Percentiles rank a stretch among this genome's conserved stretches.
Evolutionary conservation across 2,888 invertebrate genomes (phyloP).

Genomic region (Xestoiulus laeticollis): DNA sequence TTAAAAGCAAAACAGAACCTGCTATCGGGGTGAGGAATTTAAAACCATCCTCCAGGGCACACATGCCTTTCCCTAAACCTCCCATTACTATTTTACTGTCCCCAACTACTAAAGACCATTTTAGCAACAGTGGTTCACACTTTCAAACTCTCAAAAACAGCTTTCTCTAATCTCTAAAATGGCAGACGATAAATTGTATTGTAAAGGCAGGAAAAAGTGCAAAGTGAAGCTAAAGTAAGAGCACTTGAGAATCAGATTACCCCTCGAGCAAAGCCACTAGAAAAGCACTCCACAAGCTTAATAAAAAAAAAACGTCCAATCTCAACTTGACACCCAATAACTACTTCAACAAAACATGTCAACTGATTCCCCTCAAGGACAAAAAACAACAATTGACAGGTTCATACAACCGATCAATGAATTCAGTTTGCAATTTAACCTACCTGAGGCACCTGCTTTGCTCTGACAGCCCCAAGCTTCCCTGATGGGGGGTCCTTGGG

Average conservation of each 20-base stretch:
- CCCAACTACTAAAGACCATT: not conserved
- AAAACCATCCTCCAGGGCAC: not conserved
- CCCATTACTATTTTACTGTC: not conserved
- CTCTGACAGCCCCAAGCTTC: slow-evolving; percentile 52
- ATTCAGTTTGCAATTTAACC: not conserved
- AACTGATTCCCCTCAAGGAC: not conserved
- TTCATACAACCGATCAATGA: not conserved
- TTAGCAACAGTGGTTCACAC: not conserved
- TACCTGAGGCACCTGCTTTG: slow-evolving; percentile 16
- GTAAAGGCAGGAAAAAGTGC: not conserved
- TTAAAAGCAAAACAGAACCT: not conserved
- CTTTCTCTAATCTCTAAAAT: not conserved
- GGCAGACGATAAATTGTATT: not conserved
- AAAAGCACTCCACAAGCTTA: not conserved
- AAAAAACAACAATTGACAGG: not conserved
- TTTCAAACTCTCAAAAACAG: not conserved
- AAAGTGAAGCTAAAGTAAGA: not conserved
- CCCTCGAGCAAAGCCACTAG: not conserved
- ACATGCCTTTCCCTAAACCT: not conserved
- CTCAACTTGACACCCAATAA: not conserved
- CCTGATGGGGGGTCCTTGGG: slow-evolving; percentile 18
- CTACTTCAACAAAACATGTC: not conserved
- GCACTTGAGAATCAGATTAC: not conserved
- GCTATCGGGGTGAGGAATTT: not conserved
- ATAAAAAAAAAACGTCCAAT: not conserved